Evolutionary conservation across 2,888 invertebrate species (phyloP).

Genomic region (Dolomedes plantarius): DNA sequence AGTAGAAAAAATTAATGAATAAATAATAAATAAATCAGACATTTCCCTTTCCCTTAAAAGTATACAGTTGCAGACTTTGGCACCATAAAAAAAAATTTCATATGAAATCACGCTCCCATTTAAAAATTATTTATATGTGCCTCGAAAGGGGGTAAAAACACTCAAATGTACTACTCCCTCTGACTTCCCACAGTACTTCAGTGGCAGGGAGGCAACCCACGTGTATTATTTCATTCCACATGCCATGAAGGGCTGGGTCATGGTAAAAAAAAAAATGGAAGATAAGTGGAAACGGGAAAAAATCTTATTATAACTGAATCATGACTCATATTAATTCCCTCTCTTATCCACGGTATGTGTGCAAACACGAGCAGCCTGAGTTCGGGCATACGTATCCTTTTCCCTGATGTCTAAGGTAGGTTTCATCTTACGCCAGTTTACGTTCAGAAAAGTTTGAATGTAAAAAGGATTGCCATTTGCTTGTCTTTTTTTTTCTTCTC

Average conservation of each 20-base stretch:
- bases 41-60: neutral
- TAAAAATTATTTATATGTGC: slow-evolving; percentile 1
- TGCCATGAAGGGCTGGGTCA: neutral
- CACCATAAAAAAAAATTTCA: too few species aligned
- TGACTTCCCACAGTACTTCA: slow-evolving; percentile 6
- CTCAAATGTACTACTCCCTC: neutral
- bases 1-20: too few species aligned
- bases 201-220: neutral
- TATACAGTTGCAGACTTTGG: too few species aligned
- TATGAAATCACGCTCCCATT: neutral
- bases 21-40: too few species aligned
- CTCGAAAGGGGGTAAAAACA: neutral
- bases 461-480: too few species aligned
- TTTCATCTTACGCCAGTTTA: too few species aligned
- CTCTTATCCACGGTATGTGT: neutral
- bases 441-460: too few species aligned
- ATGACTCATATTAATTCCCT: slow-evolving; percentile 2
- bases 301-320: slow-evolving; percentile 9
- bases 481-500: too few species aligned
- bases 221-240: slow-evolving; percentile 5
- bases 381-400: too few species aligned
- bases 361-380: too few species aligned
- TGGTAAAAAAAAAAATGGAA: neutral
- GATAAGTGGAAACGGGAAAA: neutral
- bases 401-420: too few species aligned